phyloP scores from a whole-genome alignment of 2,113 vertebrate species.

The Myotis lucifugus region DNA sequence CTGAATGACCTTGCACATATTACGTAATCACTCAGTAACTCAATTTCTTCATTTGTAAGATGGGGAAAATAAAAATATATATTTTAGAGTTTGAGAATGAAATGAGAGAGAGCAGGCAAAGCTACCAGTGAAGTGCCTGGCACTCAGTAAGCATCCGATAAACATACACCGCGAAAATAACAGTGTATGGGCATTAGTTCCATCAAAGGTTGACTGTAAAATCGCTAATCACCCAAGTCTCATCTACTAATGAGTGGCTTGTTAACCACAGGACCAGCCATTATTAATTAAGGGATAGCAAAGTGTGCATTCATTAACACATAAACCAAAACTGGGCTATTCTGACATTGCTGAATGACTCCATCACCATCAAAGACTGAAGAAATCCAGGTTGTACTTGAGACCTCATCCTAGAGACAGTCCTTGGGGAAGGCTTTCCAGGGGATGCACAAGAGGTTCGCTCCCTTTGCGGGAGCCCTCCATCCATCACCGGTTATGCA shows the following conservation, averaged over 20 bases:
- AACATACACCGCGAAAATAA: neutral
- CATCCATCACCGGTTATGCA: neutral
- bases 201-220: neutral
- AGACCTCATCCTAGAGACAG: neutral
- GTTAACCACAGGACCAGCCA: neutral
- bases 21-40: neutral
- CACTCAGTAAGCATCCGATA: neutral
- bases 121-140: neutral
- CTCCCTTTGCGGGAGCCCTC: neutral
- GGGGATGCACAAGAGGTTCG: neutral
- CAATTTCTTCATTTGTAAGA: conserved; percentile 25
- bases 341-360: neutral
- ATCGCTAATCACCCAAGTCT: conserved; percentile 44
- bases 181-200: neutral
- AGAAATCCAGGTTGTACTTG: neutral
- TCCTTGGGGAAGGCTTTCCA: neutral
- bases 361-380: neutral
- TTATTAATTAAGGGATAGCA: neutral
- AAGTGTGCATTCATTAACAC: neutral
- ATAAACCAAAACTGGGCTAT: neutral
- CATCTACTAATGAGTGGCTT: conserved; percentile 54
- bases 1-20: neutral
- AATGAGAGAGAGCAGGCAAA: neutral
- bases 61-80: neutral
- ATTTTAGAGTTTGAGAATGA: neutral